phyloP scores from a whole-genome alignment of 1,140 invertebrate species.

The Meloidogyne chitwoodi region DNA sequence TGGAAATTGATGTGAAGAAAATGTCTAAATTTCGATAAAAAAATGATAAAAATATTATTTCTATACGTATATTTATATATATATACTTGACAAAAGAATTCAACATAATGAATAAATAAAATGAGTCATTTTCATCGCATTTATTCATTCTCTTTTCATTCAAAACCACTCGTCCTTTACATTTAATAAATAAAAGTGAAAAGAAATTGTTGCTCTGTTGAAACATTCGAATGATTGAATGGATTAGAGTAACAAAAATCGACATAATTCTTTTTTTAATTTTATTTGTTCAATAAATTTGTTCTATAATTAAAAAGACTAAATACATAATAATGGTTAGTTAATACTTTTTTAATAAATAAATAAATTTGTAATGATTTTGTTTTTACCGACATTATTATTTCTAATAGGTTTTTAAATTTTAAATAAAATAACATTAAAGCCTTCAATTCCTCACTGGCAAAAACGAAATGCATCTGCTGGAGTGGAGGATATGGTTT shows the following conservation, averaged over 20 bases:
- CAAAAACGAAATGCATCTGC: slow-evolving; percentile 57
- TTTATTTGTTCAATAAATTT: background rate
- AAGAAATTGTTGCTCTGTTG: background rate
- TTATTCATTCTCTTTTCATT: background rate
- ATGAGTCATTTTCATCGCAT: background rate
- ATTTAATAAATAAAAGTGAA: background rate
- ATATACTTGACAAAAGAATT: background rate
- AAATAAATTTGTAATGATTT: too few species aligned
- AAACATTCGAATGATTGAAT: background rate
- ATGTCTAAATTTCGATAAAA: too few species aligned
- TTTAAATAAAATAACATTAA: background rate
- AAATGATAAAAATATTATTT: background rate
- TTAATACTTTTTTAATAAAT: too few species aligned
- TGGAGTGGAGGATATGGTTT: slow-evolving; percentile 77
- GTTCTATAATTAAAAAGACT: background rate
- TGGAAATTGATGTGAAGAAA: too few species aligned
- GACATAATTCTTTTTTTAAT: background rate
- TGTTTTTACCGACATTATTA: too few species aligned
- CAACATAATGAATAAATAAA: background rate
- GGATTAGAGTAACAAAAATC: background rate
- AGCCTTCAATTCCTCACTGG: slow-evolving; percentile 9
- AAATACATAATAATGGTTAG: too few species aligned
- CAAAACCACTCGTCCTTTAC: background rate
- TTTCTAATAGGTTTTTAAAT: background rate
- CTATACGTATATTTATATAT: too few species aligned